These are phyloP conservation scores for Cerastoderma edule DNA, from an alignment of 2,888 invertebrate species.

Conservation along the genomic window DNA sequence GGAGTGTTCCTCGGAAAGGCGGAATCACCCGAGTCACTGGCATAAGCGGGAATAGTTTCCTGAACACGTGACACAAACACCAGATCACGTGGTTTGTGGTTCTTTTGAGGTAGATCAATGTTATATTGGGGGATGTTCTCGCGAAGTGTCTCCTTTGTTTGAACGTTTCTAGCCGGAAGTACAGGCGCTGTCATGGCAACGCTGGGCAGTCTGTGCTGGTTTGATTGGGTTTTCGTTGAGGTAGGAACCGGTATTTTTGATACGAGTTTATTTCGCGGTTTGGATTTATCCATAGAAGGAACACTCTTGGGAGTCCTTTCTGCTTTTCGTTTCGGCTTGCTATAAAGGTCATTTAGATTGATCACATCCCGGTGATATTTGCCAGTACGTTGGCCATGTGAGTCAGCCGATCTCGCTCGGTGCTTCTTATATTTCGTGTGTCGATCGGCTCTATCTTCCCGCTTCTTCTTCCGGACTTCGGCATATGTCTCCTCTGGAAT, in stretches of 20 bases:
- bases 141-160: no score
- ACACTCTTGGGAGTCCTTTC: constrained; percentile 3
- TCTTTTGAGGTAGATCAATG: neutral
- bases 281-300: neutral
- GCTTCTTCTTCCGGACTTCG: constrained; percentile 1
- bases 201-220: neutral
- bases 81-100: constrained; percentile 17
- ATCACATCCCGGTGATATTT: constrained; percentile 5
- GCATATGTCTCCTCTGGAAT: constrained; percentile 46
- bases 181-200: neutral
- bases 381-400: neutral
- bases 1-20: constrained; percentile 73
- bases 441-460: neutral
- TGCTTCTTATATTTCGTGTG: constrained; percentile 4
- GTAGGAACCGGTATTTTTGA: constrained; percentile 20
- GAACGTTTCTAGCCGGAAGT: neutral
- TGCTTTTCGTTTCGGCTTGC: constrained; percentile 16
- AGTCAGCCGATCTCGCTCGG: neutral
- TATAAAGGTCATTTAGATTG: constrained; percentile 17
- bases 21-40: constrained; percentile 75
- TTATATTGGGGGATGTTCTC: no score
- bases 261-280: neutral
- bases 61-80: constrained; percentile 15
- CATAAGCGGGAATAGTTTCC: neutral
- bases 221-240: constrained; percentile 2